Conservation (phyloP, 2,888 invertebrate genomes). For the Stenichneumon culpator region DNA sequence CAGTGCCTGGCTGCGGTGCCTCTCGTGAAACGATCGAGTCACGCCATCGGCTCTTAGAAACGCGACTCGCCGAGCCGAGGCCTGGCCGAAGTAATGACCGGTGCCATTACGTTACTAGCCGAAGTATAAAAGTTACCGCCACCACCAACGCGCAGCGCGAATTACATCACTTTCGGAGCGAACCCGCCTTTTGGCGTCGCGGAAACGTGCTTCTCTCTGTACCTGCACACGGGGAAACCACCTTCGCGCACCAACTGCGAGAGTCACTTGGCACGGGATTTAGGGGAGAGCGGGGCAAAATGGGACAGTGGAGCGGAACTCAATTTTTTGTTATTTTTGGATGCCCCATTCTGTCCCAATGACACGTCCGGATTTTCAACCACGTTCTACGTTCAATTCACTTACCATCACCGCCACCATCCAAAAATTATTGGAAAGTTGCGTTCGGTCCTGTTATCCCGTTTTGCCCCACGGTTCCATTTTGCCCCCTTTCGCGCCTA, state of each 20-base stretch:
- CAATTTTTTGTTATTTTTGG: no score
- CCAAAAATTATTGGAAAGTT: no score
- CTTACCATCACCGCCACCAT: no score
- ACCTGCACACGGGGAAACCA: not conserved
- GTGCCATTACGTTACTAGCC: slow-evolving; percentile 71
- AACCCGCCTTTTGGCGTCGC: slow-evolving; percentile 49
- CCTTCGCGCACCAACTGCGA: slow-evolving; percentile 4
- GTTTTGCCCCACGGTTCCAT: no score
- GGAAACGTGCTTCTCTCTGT: slow-evolving; percentile 14
- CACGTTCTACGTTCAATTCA: no score
- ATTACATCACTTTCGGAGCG: slow-evolving; percentile 61
- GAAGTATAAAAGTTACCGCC: slow-evolving; percentile 67
- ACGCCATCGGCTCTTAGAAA: slow-evolving; percentile 76
- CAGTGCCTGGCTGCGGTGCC: slow-evolving; percentile 13
- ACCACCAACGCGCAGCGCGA: slow-evolving; percentile 39
- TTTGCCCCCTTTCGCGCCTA: no score
- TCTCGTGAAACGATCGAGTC: slow-evolving; percentile 74
- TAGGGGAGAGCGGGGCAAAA: not conserved
- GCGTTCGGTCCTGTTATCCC: no score
- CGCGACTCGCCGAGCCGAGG: slow-evolving; percentile 60
- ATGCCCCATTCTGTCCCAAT: no score
- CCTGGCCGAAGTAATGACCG: slow-evolving; percentile 70
- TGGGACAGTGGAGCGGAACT: no score
- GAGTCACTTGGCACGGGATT: slow-evolving; percentile 57
- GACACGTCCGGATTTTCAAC: not conserved